Base-by-base conservation (phyloP, 23 tunicate species). In the Trididemnum miniatum region DNA sequence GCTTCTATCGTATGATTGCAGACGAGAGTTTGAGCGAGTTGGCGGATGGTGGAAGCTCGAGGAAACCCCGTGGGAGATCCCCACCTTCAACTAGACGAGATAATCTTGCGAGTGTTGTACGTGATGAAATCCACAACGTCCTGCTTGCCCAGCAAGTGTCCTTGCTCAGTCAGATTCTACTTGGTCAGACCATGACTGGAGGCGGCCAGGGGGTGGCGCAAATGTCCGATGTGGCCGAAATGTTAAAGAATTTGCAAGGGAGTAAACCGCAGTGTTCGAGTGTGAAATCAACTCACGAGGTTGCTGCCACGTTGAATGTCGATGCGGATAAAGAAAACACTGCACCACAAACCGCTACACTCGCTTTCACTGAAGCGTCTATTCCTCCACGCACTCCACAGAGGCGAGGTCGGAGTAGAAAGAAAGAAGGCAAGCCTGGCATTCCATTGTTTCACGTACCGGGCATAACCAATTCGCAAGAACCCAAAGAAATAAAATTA, bases 131-230 rank as follows among this genome's bases (percentile, higher is more conserved):
- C 49, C 83, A 93, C 25, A 93, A 88, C 37, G 98, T 88, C 20
- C 79, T 93, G 25, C 88, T 93, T 36, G 98, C 88, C 25, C 98
- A 93, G 83, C 98, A 93, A 84, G 98, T 93, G 83, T 79, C 90
- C 30, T 74, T 91, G 36, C 65, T 93, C 40, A 87, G 91, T 29
- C 98, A 93, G 80, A 88, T 93, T 27, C 81, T 93, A 1, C 89
- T 88, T 31, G 83, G 87, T 2, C 93, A 88, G 34, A 88, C 87
- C 2, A 35, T 88, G 67, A 71, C 20, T 69, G 89, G 83, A 35
- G 51, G 24, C 72, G 29, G 20, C 62, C 60, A 1, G 72, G 80
- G 35, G 62, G 82, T 38, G 40, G 37, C 67, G 37, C 59, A 40
- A 40, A 73, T 39, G 25, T 39, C 59, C 28, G 20, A 57, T 73